These are phyloP conservation scores for Iselma pallidipennis DNA, from an alignment of 2,888 invertebrate genomes.

Conservation along the genomic window DNA sequence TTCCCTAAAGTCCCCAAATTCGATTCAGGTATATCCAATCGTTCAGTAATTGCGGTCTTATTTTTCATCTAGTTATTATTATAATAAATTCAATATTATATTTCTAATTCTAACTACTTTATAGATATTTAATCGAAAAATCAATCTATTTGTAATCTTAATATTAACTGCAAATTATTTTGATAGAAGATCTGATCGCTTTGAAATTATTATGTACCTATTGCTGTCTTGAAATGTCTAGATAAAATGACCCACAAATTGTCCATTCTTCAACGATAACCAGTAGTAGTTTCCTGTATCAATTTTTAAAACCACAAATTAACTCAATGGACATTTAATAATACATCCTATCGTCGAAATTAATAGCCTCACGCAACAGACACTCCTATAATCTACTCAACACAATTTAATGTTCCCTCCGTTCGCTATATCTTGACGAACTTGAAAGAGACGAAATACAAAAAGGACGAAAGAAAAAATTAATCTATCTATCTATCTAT, in stretches of 20 bases:
- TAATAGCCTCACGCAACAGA: conserved; percentile 43
- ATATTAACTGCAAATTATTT: not conserved
- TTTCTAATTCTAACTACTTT: not conserved
- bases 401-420: conserved; percentile 9
- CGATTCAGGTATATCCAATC: conserved; percentile 29
- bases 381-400: conserved; percentile 18
- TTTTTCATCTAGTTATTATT: conserved; percentile 19
- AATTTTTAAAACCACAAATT: conserved; percentile 39
- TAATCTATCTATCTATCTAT: not conserved
- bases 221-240: not conserved
- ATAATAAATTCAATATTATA: not conserved
- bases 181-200: not conserved
- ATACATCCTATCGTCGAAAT: conserved; percentile 40
- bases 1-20: conserved; percentile 13
- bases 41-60: conserved; percentile 28
- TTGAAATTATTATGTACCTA: not conserved
- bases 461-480: not conserved
- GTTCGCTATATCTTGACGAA: not conserved
- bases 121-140: not conserved
- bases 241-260: not conserved
- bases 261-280: not conserved
- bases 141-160: not conserved
- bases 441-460: not conserved
- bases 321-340: conserved; percentile 49
- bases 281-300: conserved; percentile 33